Evolutionary conservation across 2,113 vertebrate species (phyloP).

Genomic region (Abramis brama): DNA sequence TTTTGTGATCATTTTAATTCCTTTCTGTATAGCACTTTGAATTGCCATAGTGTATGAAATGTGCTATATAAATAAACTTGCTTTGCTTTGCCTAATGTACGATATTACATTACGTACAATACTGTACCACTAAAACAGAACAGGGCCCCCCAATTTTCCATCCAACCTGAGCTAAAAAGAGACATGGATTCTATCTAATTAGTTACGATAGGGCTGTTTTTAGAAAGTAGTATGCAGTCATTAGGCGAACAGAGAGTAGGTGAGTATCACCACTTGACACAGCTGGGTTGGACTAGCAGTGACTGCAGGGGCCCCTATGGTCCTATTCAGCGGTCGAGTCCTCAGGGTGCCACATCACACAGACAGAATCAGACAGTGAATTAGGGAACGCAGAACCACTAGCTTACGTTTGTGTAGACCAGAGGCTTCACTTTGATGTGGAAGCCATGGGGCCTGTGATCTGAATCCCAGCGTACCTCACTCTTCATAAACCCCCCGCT

Average conservation of each 20-base stretch:
- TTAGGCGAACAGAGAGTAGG: constrained; percentile 23
- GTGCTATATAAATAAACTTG: too few relatives aligned
- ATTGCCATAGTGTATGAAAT: too few relatives aligned
- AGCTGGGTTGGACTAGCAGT: constrained; percentile 25
- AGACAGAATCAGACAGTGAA: constrained; percentile 33
- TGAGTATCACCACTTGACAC: background rate
- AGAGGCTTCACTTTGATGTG: constrained; percentile 51
- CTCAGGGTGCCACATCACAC: constrained; percentile 38
- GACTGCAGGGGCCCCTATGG: constrained; percentile 24
- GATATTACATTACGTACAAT: background rate
- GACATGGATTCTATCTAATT: constrained; percentile 5
- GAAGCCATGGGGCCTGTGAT: constrained; percentile 44
- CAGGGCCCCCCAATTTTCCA: background rate
- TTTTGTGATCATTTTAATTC: too few relatives aligned
- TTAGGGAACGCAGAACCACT: constrained; percentile 16
- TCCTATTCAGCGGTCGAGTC: constrained; percentile 11
- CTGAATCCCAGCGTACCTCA: constrained; percentile 35
- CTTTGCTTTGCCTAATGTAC: background rate
- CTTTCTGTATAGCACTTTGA: too few relatives aligned
- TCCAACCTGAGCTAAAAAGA: background rate
- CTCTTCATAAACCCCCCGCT: constrained; percentile 37
- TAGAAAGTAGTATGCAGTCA: constrained; percentile 11
- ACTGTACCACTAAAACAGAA: constrained; percentile 1
- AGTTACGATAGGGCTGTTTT: constrained; percentile 6
- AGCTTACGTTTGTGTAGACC: constrained; percentile 28